Base-by-base conservation (phyloP, 2,888 invertebrate genomes). In the Drosophila gaucha region DNA sequence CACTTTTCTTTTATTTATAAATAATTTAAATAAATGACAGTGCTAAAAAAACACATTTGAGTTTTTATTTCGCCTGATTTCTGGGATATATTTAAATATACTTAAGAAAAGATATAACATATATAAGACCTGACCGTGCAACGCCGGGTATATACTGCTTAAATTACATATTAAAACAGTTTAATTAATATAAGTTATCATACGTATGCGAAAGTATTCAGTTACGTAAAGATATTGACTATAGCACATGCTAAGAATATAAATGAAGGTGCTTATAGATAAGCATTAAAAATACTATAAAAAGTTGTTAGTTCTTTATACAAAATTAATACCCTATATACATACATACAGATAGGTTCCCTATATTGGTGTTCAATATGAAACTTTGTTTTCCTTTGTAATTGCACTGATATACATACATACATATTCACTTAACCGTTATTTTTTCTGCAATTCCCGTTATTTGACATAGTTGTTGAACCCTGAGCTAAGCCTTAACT, bases 401-500 rank as follows among this genome's bases (percentile, higher is more conserved):
- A 14, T 14, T 14, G 16, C 26, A 28, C 1, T 33, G 31, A 31
- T 30, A 30, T 18, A 44, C 18, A 8, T 18, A 44, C 18, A 8
- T 28, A 20, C 16, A 16, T 16, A 8, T 20, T 33, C 6, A 54
- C 14, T 50, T 18, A 55, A n/a, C 28, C 20, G 28, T 16, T 38
- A 5, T 24, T 47, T 57, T 39, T 12, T 6, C n/a, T 22, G 30
- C 28, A 44, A 30, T 30, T 33, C 5, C 33, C 33, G 28, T 41
- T 41, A 24, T 6, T 26, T 14, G 22, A 56, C 35, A 33, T 16
- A 55, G 30, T 44, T 26, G 20, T 16, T 36, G 44, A 38, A 51
- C 24, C 12, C 30, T 43, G 9, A 9, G 55, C 56, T 30, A 20
- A 59, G 39, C 39, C 73, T 69, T 33, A 62, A 46, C 73, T 59